Evolutionary conservation across 2,888 invertebrate genomes (phyloP).

Genomic region (Drosophila greeni): DNA sequence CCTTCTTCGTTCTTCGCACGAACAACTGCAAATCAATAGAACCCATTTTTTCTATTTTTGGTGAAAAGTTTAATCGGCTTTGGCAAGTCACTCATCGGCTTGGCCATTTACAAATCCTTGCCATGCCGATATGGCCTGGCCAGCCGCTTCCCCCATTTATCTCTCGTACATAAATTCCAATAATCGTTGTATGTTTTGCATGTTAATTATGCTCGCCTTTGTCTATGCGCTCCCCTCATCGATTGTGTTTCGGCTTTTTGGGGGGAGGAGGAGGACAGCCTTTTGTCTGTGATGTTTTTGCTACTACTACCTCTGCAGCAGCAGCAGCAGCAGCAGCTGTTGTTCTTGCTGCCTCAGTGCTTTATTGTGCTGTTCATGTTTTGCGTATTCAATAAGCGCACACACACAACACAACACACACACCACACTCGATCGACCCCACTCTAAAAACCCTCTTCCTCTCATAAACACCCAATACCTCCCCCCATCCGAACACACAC

Average conservation of each 20-base stretch:
- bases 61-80: constrained; percentile 2
- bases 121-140: background rate
- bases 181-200: constrained; percentile 67
- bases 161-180: constrained; percentile 48
- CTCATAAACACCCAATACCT: background rate
- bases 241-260: constrained; percentile 30
- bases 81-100: constrained; percentile 14
- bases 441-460: constrained; percentile 20
- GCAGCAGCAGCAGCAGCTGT: constrained; percentile 22
- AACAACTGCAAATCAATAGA: background rate
- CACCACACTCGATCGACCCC: constrained; percentile 25
- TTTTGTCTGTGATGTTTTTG: constrained; percentile 27
- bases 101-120: constrained; percentile 17
- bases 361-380: constrained; percentile 65
- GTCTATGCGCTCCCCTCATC: constrained; percentile 13
- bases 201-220: constrained; percentile 62
- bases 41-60: constrained; percentile 4
- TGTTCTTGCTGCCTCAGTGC: constrained; percentile 44
- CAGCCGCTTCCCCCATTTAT: constrained; percentile 7
- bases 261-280: constrained; percentile 1
- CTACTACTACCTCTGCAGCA: background rate
- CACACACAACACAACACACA: constrained; percentile 11
- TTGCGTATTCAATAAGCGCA: constrained; percentile 72
- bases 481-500: background rate
- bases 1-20: background rate